Percentiles rank a stretch among this genome's conserved stretches.
These are phyloP conservation scores for Coenonympha glycerion DNA, from an alignment of 2,888 invertebrate species.

Conservation along the genomic window DNA sequence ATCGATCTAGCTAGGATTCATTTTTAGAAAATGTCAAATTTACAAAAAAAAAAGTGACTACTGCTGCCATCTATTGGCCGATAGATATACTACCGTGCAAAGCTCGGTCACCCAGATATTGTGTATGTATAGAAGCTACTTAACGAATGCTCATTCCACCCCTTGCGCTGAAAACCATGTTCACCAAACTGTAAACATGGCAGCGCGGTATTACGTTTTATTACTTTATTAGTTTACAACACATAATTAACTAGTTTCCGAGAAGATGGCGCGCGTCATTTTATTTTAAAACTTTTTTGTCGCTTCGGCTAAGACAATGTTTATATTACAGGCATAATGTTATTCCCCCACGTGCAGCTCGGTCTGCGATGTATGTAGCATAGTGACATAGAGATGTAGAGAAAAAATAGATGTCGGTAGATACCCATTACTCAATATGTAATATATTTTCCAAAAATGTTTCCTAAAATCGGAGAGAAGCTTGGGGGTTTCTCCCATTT, in stretches of 20 bases:
- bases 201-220: slow-evolving; percentile 48
- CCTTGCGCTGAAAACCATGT: slow-evolving; percentile 20
- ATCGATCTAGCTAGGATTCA: no score
- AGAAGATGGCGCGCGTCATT: slow-evolving; percentile 52
- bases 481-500: no score
- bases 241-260: slow-evolving; percentile 62
- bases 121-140: no score
- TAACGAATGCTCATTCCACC: slow-evolving; percentile 13
- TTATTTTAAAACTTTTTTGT: slow-evolving; percentile 54
- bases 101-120: no score
- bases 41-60: no score
- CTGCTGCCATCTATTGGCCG: no score
- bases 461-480: no score
- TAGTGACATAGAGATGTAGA: neutral
- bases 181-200: slow-evolving; percentile 26
- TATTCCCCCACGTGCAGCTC: slow-evolving; percentile 4
- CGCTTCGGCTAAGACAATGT: slow-evolving; percentile 34
- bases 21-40: no score
- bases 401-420: no score
- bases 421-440: no score
- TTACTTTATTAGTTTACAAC: slow-evolving; percentile 68
- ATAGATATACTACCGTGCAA: no score
- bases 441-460: no score
- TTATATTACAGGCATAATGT: slow-evolving; percentile 18
- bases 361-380: neutral